These are phyloP conservation scores for Crematogaster levior DNA, from an alignment of 2,888 invertebrate genomes.

Conservation along the genomic window DNA sequence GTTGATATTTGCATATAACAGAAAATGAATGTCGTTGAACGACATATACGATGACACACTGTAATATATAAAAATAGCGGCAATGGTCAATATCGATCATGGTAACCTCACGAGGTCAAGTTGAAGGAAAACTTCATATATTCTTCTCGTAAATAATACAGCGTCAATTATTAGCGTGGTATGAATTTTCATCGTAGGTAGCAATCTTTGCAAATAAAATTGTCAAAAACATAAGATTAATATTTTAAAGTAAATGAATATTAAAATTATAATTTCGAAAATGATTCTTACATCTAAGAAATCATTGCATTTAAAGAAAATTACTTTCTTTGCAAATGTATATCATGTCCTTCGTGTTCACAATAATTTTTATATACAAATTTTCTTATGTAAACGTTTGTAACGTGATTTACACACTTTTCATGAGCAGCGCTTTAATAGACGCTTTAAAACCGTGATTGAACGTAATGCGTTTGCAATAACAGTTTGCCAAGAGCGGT, in stretches of 20 bases:
- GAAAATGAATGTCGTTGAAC: slow-evolving; percentile 35
- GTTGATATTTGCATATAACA: neutral
- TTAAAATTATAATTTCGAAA: neutral
- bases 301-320: neutral
- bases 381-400: neutral
- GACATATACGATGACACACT: slow-evolving; percentile 18
- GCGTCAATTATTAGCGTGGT: neutral
- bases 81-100: slow-evolving; percentile 22
- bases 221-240: neutral
- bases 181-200: neutral
- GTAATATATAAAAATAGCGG: slow-evolving; percentile 27
- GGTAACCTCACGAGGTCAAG: slow-evolving; percentile 28
- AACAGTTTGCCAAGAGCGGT: neutral
- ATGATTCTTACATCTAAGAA: neutral
- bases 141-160: slow-evolving; percentile 13
- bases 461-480: neutral
- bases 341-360: neutral
- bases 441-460: neutral
- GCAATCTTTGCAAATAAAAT: neutral
- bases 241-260: neutral
- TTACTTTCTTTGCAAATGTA: neutral
- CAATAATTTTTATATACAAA: neutral
- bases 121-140: slow-evolving; percentile 31
- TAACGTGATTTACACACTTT: slow-evolving; percentile 16
- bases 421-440: neutral